Conservation (phyloP, 2,888 invertebrate genomes). For the Teleogryllus oceanicus region DNA sequence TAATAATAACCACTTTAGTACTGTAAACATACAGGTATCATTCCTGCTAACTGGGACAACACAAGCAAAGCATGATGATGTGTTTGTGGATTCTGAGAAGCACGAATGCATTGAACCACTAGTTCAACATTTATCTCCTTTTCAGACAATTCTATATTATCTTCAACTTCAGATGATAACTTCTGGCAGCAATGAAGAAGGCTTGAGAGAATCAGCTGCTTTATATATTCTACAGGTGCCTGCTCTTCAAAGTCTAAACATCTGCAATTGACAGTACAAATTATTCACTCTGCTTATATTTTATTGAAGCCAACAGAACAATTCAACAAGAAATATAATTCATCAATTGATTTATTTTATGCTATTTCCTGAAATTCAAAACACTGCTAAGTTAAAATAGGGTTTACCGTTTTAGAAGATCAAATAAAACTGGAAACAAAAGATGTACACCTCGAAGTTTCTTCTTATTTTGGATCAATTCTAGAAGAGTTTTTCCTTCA, state of each 20-base stretch:
- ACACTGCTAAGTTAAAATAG: background rate
- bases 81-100: slow-evolving; percentile 90
- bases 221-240: slow-evolving; percentile 78
- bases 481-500: slow-evolving; percentile 72
- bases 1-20: background rate
- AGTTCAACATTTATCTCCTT: slow-evolving; percentile 63
- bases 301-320: no score
- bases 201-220: slow-evolving; percentile 77
- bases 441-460: slow-evolving; percentile 64
- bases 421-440: slow-evolving; percentile 73
- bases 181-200: slow-evolving; percentile 69
- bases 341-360: no score
- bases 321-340: no score
- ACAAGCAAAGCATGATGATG: slow-evolving; percentile 89
- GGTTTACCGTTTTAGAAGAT: slow-evolving; percentile 62
- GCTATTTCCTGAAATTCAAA: no score
- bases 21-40: slow-evolving; percentile 59
- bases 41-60: slow-evolving; percentile 71
- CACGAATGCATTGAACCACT: slow-evolving; percentile 83
- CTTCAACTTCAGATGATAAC: slow-evolving; percentile 48
- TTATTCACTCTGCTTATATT: no score
- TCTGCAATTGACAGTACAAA: slow-evolving; percentile 39
- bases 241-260: slow-evolving; percentile 80
- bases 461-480: slow-evolving; percentile 81
- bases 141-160: slow-evolving; percentile 41